Conservation (phyloP, 2,888 invertebrate genomes). For the Parnassius glacialis region DNA sequence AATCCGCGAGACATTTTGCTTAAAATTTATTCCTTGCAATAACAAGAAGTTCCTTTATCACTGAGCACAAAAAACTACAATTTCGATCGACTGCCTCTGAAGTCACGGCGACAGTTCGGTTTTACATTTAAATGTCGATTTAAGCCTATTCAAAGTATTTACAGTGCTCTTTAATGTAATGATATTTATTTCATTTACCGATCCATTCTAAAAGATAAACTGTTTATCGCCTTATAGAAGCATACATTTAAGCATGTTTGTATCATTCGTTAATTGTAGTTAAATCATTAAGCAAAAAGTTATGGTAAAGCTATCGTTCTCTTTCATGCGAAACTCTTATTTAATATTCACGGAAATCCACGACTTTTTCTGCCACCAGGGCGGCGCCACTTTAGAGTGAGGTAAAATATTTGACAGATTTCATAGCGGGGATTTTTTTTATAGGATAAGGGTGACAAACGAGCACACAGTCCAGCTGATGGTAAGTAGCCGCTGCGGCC, state of each 20-base stretch:
- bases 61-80: constrained; percentile 10
- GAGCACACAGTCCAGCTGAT: too few species aligned
- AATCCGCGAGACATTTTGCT: constrained; percentile 27
- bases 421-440: too few species aligned
- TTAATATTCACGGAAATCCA: too few species aligned
- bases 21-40: constrained; percentile 18
- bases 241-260: constrained; percentile 13
- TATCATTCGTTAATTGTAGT: background rate
- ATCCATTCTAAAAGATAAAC: background rate
- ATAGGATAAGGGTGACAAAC: too few species aligned
- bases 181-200: constrained; percentile 15
- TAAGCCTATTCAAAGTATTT: constrained; percentile 6
- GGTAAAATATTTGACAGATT: too few species aligned
- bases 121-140: constrained; percentile 12
- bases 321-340: too few species aligned
- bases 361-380: too few species aligned
- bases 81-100: constrained; percentile 9
- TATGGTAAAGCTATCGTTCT: too few species aligned
- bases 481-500: too few species aligned
- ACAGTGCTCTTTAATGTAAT: constrained; percentile 14
- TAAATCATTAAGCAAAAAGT: background rate
- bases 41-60: constrained; percentile 15
- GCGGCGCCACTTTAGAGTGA: too few species aligned
- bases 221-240: constrained; percentile 3
- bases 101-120: constrained; percentile 10